phyloP scores from a whole-genome alignment of 2,888 invertebrate genomes.

The Ariolimax columbianus region DNA sequence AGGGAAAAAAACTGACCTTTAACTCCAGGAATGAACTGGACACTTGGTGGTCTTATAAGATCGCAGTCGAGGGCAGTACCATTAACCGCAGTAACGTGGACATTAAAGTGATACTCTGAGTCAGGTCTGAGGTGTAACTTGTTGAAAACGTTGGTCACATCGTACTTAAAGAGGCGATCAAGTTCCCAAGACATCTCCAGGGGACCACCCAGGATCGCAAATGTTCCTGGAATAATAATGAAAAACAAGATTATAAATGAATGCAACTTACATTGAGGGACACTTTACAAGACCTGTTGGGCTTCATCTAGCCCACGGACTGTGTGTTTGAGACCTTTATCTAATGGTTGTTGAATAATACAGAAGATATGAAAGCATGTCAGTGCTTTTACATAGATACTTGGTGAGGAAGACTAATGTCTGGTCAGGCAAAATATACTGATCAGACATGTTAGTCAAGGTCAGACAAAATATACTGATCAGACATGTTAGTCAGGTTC shows the following conservation, averaged over 20 bases:
- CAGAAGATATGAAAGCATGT: too few relatives aligned
- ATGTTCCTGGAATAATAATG: slow-evolving; percentile 45
- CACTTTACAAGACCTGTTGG: too few relatives aligned
- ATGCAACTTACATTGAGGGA: too few relatives aligned
- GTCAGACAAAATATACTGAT: too few relatives aligned
- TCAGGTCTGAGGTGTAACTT: slow-evolving; percentile 50
- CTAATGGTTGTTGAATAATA: too few relatives aligned
- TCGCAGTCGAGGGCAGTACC: slow-evolving; percentile 44
- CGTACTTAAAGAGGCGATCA: slow-evolving; percentile 58
- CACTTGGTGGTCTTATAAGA: slow-evolving; percentile 52
- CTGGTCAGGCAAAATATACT: too few relatives aligned
- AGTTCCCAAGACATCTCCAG: slow-evolving; percentile 58
- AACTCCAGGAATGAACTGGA: slow-evolving; percentile 52
- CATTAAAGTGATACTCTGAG: slow-evolving; percentile 50
- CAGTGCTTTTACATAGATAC: too few relatives aligned
- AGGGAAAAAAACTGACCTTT: slow-evolving; percentile 18
- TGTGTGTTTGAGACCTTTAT: too few relatives aligned
- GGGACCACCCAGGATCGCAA: slow-evolving; percentile 56
- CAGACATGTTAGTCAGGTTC: too few relatives aligned
- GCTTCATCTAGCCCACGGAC: too few relatives aligned
- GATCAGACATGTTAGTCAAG: too few relatives aligned
- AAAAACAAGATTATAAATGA: background rate
- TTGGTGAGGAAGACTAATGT: too few relatives aligned
- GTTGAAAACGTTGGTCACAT: slow-evolving; percentile 55
- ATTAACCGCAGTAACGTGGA: slow-evolving; percentile 50